Conservation (phyloP, 2,797 vertebrate genomes). For the Melanitta fusca region DNA sequence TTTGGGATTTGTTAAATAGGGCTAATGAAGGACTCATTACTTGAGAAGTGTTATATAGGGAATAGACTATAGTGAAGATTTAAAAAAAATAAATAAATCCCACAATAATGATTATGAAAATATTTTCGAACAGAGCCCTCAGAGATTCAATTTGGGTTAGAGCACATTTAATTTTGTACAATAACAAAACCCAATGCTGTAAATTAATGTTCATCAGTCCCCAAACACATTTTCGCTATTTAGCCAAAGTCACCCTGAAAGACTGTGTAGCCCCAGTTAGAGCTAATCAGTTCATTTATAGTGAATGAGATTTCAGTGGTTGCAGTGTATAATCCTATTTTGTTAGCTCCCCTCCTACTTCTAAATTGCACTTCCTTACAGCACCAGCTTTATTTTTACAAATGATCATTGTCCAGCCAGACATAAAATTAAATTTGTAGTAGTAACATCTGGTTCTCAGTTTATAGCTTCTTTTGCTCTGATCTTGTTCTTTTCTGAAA, state of each 20-base stretch:
- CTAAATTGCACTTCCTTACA: not conserved
- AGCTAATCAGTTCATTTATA: not conserved
- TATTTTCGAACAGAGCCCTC: slow-evolving; percentile 44
- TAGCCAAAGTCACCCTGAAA: slow-evolving; percentile 68
- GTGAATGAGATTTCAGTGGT: not conserved
- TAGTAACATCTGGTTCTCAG: slow-evolving; percentile 17
- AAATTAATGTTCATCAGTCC: not conserved
- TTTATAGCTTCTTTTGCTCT: slow-evolving; percentile 34
- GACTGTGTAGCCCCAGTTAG: not conserved
- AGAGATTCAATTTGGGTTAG: slow-evolving; percentile 46
- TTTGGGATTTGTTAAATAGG: slow-evolving; percentile 49
- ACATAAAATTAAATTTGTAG: slow-evolving; percentile 43
- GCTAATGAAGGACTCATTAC: slow-evolving; percentile 48
- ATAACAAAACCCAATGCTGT: slow-evolving; percentile 43
- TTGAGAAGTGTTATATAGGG: slow-evolving; percentile 15
- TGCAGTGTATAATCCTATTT: not conserved
- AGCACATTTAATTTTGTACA: slow-evolving; percentile 22
- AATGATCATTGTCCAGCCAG: slow-evolving; percentile 17
- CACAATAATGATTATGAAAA: slow-evolving; percentile 60
- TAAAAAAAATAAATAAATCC: slow-evolving; percentile 11
- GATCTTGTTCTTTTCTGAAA: slow-evolving; percentile 14
- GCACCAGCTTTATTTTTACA: slow-evolving; percentile 6
- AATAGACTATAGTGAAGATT: not conserved
- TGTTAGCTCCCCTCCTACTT: not conserved
- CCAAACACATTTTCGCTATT: not conserved